Percentiles rank a stretch among this genome's conserved stretches.
phyloP scores from a whole-genome alignment of 1,140 invertebrate genomes.

The Drosophila ficusphila region DNA sequence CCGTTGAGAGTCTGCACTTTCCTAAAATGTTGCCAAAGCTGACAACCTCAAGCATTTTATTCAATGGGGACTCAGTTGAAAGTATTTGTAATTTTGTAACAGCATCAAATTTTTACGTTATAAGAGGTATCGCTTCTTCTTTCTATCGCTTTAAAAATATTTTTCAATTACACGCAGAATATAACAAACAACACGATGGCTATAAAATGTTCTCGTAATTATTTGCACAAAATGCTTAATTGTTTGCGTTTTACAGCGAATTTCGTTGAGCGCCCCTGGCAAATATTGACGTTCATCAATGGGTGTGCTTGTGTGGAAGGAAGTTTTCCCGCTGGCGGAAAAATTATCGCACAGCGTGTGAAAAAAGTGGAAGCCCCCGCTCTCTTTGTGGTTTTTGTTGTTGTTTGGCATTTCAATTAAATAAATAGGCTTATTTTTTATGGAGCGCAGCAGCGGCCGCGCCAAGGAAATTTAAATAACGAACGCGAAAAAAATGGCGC shows the following conservation, averaged over 20 bases:
- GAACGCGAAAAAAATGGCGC: conserved; percentile 46
- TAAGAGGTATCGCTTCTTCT: conserved; percentile 7
- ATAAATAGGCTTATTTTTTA: conserved; percentile 80
- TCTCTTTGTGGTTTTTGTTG: conserved; percentile 10
- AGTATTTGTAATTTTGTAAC: too few species aligned
- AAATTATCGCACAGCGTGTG: conserved; percentile 66
- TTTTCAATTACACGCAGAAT: conserved; percentile 74
- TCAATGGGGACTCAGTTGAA: too few species aligned
- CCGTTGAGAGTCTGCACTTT: too few species aligned
- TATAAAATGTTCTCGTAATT: conserved; percentile 64
- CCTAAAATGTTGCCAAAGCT: too few species aligned
- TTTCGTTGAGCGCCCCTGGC: conserved; percentile 49
- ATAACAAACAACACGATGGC: conserved; percentile 44
- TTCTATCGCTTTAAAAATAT: conserved; percentile 16
- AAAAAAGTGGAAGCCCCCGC: conserved; percentile 35
- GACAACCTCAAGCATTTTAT: too few species aligned
- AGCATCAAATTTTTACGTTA: background rate
- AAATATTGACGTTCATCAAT: conserved; percentile 70
- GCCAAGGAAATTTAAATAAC: conserved; percentile 73
- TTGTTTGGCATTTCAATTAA: conserved; percentile 74
- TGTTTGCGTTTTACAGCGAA: conserved; percentile 75
- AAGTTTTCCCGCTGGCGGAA: conserved; percentile 48
- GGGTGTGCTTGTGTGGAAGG: conserved; percentile 10
- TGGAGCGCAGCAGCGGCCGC: conserved; percentile 30
- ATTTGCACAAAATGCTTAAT: conserved; percentile 79